Conservation (phyloP, 2,113 vertebrate genomes). For the Lepidothrix coronata region DNA sequence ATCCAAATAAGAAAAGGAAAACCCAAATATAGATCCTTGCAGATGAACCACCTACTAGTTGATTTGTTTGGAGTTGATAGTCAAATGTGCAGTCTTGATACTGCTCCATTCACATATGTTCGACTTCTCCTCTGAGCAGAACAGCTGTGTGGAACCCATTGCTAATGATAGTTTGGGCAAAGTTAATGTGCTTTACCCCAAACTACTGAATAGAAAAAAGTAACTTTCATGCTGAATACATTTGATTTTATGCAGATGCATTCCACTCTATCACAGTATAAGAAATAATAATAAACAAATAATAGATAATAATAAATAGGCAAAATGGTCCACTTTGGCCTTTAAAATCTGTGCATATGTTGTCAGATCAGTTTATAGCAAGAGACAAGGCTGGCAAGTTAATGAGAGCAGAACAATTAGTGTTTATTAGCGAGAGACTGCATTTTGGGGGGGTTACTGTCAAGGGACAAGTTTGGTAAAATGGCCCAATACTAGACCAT, state of each 20-base stretch:
- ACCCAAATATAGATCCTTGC: background rate
- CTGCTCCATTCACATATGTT: background rate
- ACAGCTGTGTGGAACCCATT: background rate
- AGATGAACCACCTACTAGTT: background rate
- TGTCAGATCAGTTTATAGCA: background rate
- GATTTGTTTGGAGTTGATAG: background rate
- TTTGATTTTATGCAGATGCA: background rate
- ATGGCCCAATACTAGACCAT: accelerated
- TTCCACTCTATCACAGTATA: background rate
- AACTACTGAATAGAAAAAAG: background rate
- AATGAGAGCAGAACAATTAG: background rate
- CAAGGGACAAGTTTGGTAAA: background rate
- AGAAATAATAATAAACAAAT: background rate
- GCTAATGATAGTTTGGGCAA: background rate
- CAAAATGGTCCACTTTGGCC: background rate
- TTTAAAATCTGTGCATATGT: background rate
- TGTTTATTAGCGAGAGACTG: background rate
- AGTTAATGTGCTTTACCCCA: background rate
- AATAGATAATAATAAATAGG: background rate
- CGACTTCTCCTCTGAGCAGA: background rate
- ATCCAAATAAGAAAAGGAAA: background rate
- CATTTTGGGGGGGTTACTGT: background rate
- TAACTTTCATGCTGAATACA: background rate
- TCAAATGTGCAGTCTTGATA: background rate
- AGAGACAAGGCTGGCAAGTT: background rate